Conservation (phyloP, 2,113 vertebrate species). For the Falco punctatus region DNA sequence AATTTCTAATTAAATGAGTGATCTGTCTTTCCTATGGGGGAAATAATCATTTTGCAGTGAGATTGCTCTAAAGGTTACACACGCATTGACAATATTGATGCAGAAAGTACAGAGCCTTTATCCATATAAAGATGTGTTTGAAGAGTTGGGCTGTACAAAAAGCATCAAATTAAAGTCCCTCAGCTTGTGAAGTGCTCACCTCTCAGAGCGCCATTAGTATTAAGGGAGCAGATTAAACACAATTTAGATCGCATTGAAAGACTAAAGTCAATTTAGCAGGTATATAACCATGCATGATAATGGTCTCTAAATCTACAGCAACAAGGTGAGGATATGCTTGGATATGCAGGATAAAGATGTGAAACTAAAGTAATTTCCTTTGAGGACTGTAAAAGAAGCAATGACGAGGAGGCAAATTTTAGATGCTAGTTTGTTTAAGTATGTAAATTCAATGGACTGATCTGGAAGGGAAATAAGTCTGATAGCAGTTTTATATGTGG, state of each 20-base stretch:
- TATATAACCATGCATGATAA: slow-evolving; percentile 51
- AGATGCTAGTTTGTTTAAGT: slow-evolving; percentile 57
- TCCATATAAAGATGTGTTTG: slow-evolving; percentile 18
- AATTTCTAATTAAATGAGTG: neutral
- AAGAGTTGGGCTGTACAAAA: slow-evolving; percentile 8
- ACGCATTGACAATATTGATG: slow-evolving; percentile 28
- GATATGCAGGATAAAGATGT: slow-evolving; percentile 31
- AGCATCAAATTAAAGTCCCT: slow-evolving; percentile 37
- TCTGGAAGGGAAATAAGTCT: slow-evolving; percentile 49
- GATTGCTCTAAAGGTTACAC: slow-evolving; percentile 25
- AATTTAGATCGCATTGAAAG: slow-evolving; percentile 51
- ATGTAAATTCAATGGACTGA: slow-evolving; percentile 61
- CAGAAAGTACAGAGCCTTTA: slow-evolving; percentile 11
- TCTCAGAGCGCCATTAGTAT: slow-evolving; percentile 39
- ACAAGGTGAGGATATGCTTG: slow-evolving; percentile 45
- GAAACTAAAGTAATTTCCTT: slow-evolving; percentile 52
- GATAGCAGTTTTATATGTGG: neutral
- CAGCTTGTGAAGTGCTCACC: slow-evolving; percentile 8
- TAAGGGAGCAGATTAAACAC: slow-evolving; percentile 47
- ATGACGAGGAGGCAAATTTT: slow-evolving; percentile 34
- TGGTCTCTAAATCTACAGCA: slow-evolving; percentile 47
- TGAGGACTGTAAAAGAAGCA: slow-evolving; percentile 47
- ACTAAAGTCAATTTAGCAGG: slow-evolving; percentile 51
- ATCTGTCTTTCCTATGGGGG: neutral
- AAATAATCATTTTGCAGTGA: slow-evolving; percentile 22